These are phyloP conservation scores for Ia io DNA, from an alignment of 2,113 vertebrate species.

Conservation along the genomic window DNA sequence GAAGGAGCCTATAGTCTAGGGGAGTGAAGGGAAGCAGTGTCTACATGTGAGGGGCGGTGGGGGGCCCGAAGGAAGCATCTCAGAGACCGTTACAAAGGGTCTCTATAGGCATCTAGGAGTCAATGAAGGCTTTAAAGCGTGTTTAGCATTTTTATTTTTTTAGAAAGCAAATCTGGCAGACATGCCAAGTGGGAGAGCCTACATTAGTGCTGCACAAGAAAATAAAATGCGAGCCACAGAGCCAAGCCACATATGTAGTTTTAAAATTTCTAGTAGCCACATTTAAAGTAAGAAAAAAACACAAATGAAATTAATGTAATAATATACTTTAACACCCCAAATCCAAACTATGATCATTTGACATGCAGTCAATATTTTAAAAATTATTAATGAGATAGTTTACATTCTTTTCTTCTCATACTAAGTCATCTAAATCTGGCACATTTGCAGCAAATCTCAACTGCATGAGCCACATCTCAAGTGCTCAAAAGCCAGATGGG, in stretches of 20 bases:
- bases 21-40: neutral
- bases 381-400: neutral
- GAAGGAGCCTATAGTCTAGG: neutral
- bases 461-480: neutral
- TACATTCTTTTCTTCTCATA: neutral
- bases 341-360: neutral
- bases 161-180: constrained; percentile 7
- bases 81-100: neutral
- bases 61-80: neutral
- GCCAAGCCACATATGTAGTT: constrained; percentile 11
- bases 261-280: neutral
- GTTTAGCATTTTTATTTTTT: neutral
- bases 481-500: neutral
- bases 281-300: neutral
- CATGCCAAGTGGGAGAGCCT: neutral
- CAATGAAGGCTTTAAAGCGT: neutral
- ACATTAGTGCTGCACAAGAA: neutral
- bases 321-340: neutral
- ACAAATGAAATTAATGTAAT: constrained; percentile 30
- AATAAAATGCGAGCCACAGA: neutral
- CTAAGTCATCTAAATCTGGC: neutral
- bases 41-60: neutral
- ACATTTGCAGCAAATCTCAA: neutral
- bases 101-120: neutral
- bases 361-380: neutral